Evolutionary conservation across 64 coral and sea anemone species (phyloP), one percentile per base, ranked within the genome.

Genomic region (Montipora foliosa): DNA sequence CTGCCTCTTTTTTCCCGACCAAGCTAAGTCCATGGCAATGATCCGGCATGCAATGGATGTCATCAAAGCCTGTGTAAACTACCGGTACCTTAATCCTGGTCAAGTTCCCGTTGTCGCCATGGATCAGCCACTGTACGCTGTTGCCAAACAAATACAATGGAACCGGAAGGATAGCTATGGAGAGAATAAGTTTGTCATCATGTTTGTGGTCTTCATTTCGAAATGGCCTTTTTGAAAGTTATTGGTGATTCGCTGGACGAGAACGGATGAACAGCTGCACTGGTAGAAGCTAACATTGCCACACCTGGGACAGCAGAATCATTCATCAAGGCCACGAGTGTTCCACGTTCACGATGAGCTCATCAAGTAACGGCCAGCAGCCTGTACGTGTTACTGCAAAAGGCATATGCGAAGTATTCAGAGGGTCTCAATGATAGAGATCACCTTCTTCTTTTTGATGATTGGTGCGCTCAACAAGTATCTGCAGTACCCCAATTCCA

Each of bases 161-260:
- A 73, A 87, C 66, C 13, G 29, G 2, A 87, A 74, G 21, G 84
- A 87, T 47, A n/a, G 22, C 6, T 84, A 84, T 66, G 81, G 81
- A 52, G 81, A 84, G 13, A 14, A 58, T 15, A 72, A 87, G 24
- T 71, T 87, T 73, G 84, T 81, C 21, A 82, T 91, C 58, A 91
- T 91, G 89, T 91, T 91, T 74, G 90, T 2, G 90, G 90, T 24
- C 55, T 84, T 14, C 90, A 84, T 11, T 74, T 92, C 6, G 78
- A 92, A 84, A 84, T 84, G 81, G 80, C 6, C 6, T 84, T 84
- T 73, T 16, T 84, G 13, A 85, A 73, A 62, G 80, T 13, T 8
- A 19, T 92, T 5, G 80, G 80, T 53, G 37, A 47, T 3, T 85
- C 80, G 80, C 50, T 77, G 20, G 49, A 84, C 4, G 81, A 16